Evolutionary conservation across 2,888 invertebrate species (phyloP).

Genomic region (Philhelius pedissequus): DNA sequence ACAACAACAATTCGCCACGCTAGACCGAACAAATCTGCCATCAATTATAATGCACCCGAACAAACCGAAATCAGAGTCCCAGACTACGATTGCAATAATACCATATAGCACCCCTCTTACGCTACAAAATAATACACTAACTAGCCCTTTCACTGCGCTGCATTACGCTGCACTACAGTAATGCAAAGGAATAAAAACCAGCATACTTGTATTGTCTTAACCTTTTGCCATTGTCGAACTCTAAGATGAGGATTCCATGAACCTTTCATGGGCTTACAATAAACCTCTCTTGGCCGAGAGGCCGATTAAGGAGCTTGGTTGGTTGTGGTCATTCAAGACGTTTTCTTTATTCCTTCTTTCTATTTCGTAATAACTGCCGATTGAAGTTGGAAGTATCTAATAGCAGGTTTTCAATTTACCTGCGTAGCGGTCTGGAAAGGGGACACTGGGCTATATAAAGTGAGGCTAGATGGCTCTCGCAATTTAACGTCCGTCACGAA

Average conservation of each 20-base stretch:
- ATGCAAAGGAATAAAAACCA: constrained; percentile 11
- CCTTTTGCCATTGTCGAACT: constrained; percentile 19
- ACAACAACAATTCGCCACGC: constrained; percentile 54
- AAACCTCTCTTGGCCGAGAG: constrained; percentile 26
- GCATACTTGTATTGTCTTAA: constrained; percentile 30
- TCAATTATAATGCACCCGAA: constrained; percentile 54
- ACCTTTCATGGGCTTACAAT: constrained; percentile 12
- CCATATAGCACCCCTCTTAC: too few relatives aligned
- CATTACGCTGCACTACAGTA: background rate
- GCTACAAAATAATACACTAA: too few relatives aligned
- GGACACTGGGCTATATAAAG: constrained; percentile 10
- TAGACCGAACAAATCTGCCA: constrained; percentile 59
- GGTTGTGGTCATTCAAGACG: constrained; percentile 1
- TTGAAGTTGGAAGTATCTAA: constrained; percentile 43
- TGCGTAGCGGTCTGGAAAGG: constrained; percentile 49
- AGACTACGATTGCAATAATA: background rate
- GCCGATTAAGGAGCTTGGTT: constrained; percentile 8
- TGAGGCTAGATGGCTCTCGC: constrained; percentile 11
- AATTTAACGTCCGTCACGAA: constrained; percentile 63
- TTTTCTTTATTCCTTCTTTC: background rate
- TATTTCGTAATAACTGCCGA: constrained; percentile 46
- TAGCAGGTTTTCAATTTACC: constrained; percentile 53
- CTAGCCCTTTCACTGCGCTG: too few relatives aligned
- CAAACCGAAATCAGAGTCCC: constrained; percentile 54
- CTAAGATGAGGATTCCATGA: constrained; percentile 31